Base-by-base conservation (phyloP, 2,113 vertebrate genomes). In the Xyrauchen texanus region DNA sequence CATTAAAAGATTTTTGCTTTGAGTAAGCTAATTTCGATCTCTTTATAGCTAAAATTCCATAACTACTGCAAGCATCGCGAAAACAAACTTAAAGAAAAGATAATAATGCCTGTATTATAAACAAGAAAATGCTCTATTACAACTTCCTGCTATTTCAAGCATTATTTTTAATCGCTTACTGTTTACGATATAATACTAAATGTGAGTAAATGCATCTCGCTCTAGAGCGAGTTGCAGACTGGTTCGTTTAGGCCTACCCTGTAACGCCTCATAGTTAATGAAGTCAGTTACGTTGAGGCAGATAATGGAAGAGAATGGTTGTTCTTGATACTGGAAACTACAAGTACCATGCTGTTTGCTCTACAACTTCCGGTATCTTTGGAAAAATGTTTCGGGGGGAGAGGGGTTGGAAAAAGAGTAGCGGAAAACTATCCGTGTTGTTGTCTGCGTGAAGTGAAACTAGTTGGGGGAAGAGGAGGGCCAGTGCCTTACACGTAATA, bases 371-470 rank as follows among this genome's bases (percentile, higher is more conserved):
- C 91, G 92, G 91, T 88, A 80, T 81, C 81, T 85, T 62, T 82
- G 84, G 86, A 68, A 79, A 82, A 83, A 89, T 90, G 90, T 90
- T 92, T 90, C 89, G 89, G 89, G 82, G 82, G 81, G 87, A n/a
- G n/a, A n/a, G 76, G 72, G 7, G 77, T 83, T 82, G 83, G 81
- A 86, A 82, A 86, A 86, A 86, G 81, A 85, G 82, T 78, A 83
- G 71, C 75, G 83, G 85, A 85, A 85, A 88, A 86, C 87, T 83
- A 85, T 86, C 83, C 67, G 75, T 76, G 80, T 81, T 62, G 65
- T 83, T 58, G 82, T 87, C 79, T 84, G 82, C 75, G 77, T 60
- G 47, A 85, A 72, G 49, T 77, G 77, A 81, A 85, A 85, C 80
- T 83, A 21, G 75, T 81, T 58, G 55, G 68, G 81, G 81, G 79